These are phyloP conservation scores for Eidolon helvum DNA, from an alignment of 2,113 vertebrate species.

Conservation along the genomic window DNA sequence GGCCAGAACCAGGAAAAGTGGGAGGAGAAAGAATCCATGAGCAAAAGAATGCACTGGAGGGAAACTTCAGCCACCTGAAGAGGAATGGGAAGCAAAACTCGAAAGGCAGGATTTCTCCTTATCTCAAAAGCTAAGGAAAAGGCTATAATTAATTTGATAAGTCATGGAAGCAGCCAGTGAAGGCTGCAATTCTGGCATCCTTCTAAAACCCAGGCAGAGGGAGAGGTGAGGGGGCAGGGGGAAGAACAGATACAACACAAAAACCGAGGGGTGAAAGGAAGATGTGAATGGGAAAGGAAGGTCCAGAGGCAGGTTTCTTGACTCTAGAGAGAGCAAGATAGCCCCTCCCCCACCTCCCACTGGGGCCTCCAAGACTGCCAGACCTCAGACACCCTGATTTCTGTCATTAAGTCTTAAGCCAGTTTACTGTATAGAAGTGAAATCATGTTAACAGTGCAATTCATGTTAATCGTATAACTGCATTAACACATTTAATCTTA, in stretches of 20 bases:
- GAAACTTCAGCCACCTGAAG: background rate
- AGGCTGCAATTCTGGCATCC: background rate
- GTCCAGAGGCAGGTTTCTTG: background rate
- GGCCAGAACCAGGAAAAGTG: background rate
- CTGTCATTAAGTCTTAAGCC: background rate
- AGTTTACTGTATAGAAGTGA: background rate
- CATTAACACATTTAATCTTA: constrained; percentile 1
- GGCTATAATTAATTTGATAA: background rate
- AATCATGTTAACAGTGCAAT: background rate
- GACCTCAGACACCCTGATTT: background rate
- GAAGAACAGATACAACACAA: background rate
- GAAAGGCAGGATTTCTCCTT: background rate
- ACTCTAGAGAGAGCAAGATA: background rate
- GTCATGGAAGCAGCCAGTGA: background rate
- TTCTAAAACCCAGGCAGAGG: background rate
- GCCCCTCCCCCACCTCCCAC: fast-evolving
- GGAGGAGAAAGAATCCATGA: background rate
- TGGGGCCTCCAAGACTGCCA: background rate
- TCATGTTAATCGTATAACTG: background rate
- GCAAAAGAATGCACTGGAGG: fast-evolving
- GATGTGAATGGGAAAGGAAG: too few species aligned
- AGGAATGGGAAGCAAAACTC: background rate
- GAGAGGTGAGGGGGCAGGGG: background rate
- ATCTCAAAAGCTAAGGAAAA: background rate
- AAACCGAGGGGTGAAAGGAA: fast-evolving